Evolutionary conservation across 1,140 invertebrate species (phyloP).

Genomic region (Leptinotarsa undecemlineata): DNA sequence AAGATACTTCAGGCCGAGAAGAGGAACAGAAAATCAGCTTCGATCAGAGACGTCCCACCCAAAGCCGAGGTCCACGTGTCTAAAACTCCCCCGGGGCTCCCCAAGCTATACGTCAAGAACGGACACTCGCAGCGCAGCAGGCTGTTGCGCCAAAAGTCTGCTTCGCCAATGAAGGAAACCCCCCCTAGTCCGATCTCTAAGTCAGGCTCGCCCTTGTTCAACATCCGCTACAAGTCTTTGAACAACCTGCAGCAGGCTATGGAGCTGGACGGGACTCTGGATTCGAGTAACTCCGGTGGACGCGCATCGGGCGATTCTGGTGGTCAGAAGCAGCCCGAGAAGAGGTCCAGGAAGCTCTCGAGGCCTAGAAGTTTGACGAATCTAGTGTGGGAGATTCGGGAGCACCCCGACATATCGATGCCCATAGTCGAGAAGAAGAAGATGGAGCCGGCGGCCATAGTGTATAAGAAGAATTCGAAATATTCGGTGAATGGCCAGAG

Average conservation of each 20-base stretch:
- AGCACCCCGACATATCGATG: constrained; percentile 54
- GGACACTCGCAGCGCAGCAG: constrained; percentile 67
- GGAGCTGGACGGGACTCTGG: constrained; percentile 78
- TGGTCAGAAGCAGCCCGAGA: constrained; percentile 78
- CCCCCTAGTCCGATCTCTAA: constrained; percentile 67
- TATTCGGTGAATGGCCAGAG: constrained; percentile 46
- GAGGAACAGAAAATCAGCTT: constrained; percentile 63
- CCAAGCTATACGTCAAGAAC: constrained; percentile 80
- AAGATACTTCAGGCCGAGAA: constrained; percentile 78
- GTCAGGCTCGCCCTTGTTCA: constrained; percentile 77
- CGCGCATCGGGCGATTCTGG: constrained; percentile 79
- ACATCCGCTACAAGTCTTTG: constrained; percentile 81
- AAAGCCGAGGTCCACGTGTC: constrained; percentile 53
- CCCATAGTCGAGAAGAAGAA: constrained; percentile 49
- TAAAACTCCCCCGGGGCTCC: constrained; percentile 63
- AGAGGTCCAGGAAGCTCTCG: constrained; percentile 74
- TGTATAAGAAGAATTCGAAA: constrained; percentile 53
- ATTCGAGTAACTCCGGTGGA: constrained; percentile 86
- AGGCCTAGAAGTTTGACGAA: constrained; percentile 83
- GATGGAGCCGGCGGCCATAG: constrained; percentile 48
- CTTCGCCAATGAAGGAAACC: constrained; percentile 72
- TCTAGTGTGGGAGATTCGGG: constrained; percentile 71
- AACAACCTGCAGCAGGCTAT: constrained; percentile 78
- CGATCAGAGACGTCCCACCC: constrained; percentile 55
- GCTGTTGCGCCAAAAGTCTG: constrained; percentile 72